Conservation (phyloP, 2,113 vertebrate species). For the Megalops atlanticus region DNA sequence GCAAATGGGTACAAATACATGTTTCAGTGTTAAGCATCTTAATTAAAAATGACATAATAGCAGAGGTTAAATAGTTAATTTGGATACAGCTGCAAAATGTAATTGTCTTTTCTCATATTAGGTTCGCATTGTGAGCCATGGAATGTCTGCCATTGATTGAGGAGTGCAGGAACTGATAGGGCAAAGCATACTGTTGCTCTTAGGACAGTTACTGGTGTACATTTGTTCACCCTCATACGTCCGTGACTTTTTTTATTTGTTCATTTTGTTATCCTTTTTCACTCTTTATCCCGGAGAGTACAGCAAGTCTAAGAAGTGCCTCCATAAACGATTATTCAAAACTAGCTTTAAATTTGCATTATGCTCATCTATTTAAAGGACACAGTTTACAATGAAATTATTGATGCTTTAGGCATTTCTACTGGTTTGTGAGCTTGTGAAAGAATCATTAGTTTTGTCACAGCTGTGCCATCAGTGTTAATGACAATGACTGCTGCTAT, state of each 20-base stretch:
- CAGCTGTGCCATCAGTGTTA: constrained; percentile 55
- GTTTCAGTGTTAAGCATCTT: not conserved
- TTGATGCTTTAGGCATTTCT: constrained; percentile 45
- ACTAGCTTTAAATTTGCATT: constrained; percentile 36
- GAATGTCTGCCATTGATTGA: not conserved
- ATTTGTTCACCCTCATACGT: constrained; percentile 22
- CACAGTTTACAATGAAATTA: constrained; percentile 45
- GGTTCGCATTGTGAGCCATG: not conserved
- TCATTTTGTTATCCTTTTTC: not conserved
- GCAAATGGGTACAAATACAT: not conserved
- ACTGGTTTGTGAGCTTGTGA: constrained; percentile 39
- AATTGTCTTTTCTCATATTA: not conserved
- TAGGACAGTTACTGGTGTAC: not conserved
- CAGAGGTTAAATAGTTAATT: not conserved
- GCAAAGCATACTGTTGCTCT: not conserved
- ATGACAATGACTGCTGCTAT: constrained; percentile 44
- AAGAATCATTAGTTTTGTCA: constrained; percentile 56
- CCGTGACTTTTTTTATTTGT: constrained; percentile 26
- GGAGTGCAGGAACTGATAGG: not conserved
- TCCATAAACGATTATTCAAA: constrained; percentile 36
- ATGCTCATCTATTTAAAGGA: constrained; percentile 45
- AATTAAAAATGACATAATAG: not conserved
- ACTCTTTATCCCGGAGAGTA: not conserved
- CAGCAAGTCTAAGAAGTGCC: not conserved
- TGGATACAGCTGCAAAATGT: not conserved